Conservation (phyloP, 2,888 invertebrate species). For the Melinopterus prodromus region DNA sequence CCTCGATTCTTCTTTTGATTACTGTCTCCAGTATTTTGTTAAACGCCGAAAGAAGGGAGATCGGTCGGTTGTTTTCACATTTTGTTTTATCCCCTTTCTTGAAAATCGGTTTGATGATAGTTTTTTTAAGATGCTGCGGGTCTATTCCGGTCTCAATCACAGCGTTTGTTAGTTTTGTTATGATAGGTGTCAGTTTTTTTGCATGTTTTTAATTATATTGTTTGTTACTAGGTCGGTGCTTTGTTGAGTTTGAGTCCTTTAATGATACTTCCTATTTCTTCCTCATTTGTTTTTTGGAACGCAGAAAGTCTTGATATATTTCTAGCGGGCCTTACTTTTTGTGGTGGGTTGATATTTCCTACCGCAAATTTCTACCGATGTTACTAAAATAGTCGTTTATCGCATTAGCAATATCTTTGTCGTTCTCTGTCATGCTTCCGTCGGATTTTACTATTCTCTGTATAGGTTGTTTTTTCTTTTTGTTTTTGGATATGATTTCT, state of each 20-base stretch:
- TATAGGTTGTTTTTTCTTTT: background rate
- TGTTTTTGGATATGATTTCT: background rate
- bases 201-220: background rate
- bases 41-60: background rate
- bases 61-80: constrained; percentile 18
- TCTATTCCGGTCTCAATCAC: background rate
- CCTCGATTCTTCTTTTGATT: too few species aligned
- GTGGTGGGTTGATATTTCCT: background rate
- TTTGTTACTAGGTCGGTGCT: background rate
- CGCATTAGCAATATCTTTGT: background rate
- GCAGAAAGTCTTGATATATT: background rate
- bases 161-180: background rate
- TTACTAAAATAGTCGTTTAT: background rate
- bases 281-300: background rate
- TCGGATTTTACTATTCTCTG: background rate
- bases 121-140: constrained; percentile 8
- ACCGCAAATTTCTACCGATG: background rate
- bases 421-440: background rate
- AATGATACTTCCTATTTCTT: background rate
- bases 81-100: constrained; percentile 25
- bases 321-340: background rate
- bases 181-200: background rate
- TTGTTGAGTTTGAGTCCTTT: background rate
- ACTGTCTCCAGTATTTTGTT: constrained; percentile 39
- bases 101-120: constrained; percentile 14